Evolutionary conservation across 1,140 invertebrate genomes (phyloP), one percentile per base, ranked within the genome.

Genomic region (Drosophila santomea): DNA sequence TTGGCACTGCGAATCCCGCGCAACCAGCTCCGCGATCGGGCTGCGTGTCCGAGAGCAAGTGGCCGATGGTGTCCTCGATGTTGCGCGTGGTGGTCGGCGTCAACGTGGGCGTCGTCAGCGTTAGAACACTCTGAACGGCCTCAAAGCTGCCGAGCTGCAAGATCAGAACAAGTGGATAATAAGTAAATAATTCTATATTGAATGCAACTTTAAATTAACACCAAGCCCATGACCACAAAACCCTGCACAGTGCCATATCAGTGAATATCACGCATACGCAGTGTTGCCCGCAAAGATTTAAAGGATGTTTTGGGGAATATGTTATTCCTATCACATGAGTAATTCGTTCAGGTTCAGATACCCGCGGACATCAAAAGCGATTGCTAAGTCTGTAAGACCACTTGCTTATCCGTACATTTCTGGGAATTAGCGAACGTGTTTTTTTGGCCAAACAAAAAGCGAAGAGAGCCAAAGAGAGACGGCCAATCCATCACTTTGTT

Each of bases 51-150:
- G 50, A 36, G 7, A 52, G 35, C 2, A 52, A 91, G 93, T 96
- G 95, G 73, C 95, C 94, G 86, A 96, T 95, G 0, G 95, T 95
- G 48, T 98, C 97, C 92, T 98, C 97, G 90, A 99, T 97, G 93
- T 95, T 98, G 76, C 97, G 94, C 81, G 98, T 93, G 61, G 97
- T 98, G 20, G 98, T 98, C 61, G 98, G 98, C 57, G 98, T 99
- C 75, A 99, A 94, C 74, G 97, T 98, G 59, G 97, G 95, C 74
- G 97, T 98, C 52, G 97, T 98, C 91, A 96, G 94, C 39, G 97
- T 98, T 47, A 97, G 97, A 73, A 98, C 96, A 77, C 97, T 83
- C 66, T 83, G 84, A 82, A 97, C 93, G 73, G 96, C 96, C 93
- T 97, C 97, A 90, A 97, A 94, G 88, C 95, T 95, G 59, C 96